Base-by-base conservation (phyloP, 2,113 vertebrate genomes). In the Eulemur rufifrons region DNA sequence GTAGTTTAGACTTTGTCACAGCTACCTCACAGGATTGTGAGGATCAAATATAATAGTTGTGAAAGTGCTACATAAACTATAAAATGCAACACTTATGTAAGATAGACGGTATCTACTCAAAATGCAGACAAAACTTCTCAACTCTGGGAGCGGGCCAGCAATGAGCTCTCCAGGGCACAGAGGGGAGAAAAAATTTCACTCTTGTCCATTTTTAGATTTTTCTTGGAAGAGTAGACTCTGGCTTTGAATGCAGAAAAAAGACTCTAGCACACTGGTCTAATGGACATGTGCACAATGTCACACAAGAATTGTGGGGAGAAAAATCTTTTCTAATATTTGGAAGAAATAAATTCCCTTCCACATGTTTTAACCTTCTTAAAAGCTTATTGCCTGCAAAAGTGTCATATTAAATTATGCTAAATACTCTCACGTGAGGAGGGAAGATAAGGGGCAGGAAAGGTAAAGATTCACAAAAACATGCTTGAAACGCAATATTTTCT, bases 11-110 rank as follows among this genome's bases (percentile, higher is more conserved):
- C 3, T 83, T 71, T 85, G 39, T 56, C 39, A 89, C 37, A 63
- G 86, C 34, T 64, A 76, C n/a, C n/a, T 18, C n/a, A 69, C 59
- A 97, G 27, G 8, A 82, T 29, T 0, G 0, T 0, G 0, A 74
- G 21, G 45, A 91, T 64, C 21, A 97, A 89, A 89, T 86, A 76
- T 64, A 81, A 59, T 61, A 64, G 27, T 17, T 95, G 17, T 74
- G 27, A 89, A 96, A 95, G 66, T 86, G 77, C 61, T 66, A 88
- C 32, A 93, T n/a, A 96, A 96, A 90, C 25, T 73, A 37, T 52
- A 92, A 94, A 97, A 96, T 89, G 27, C 15, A 84, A 45, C 50
- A 86, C 2, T 95, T 52, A 27, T 56, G 14, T 91, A 95, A 74
- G 68, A 97, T n/a, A 82, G 29, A 91, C 3, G 34, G 17, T 54